These are phyloP conservation scores for Dermochelys coriacea DNA, from an alignment of 2,797 vertebrate species.

Conservation along the genomic window DNA sequence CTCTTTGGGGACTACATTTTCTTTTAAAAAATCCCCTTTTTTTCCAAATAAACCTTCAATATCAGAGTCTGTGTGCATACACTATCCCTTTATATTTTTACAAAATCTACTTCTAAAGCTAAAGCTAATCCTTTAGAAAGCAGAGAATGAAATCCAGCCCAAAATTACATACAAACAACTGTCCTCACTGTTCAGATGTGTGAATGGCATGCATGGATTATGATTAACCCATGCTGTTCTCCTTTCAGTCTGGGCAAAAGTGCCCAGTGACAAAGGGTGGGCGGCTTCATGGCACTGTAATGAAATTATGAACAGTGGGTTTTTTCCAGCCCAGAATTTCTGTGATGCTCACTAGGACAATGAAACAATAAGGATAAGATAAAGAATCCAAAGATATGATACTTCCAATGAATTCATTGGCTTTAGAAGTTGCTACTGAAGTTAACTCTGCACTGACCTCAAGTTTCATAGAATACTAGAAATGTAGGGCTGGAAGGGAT, in stretches of 20 bases:
- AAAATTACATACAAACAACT: neutral
- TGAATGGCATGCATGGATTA: neutral
- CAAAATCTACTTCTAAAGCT: neutral
- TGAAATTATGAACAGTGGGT: neutral
- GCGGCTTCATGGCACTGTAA: neutral
- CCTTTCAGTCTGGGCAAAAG: neutral
- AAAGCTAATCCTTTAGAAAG: neutral
- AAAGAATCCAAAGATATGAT: neutral
- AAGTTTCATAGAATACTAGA: neutral
- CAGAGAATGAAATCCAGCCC: neutral
- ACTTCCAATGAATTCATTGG: neutral
- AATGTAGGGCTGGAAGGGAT: neutral
- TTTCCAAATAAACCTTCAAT: neutral
- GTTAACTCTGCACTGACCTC: neutral
- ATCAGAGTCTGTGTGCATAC: neutral
- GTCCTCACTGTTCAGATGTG: neutral
- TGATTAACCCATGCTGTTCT: rapidly evolving
- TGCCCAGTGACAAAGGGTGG: neutral
- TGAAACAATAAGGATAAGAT: neutral
- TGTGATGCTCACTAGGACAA: neutral
- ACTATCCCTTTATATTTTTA: neutral
- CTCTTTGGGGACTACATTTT: neutral
- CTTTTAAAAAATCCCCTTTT: neutral
- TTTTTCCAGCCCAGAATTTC: neutral
- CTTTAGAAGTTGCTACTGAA: neutral